Conservation (phyloP, 2,797 vertebrate species). For the Parauchenoglanis punctatus region DNA sequence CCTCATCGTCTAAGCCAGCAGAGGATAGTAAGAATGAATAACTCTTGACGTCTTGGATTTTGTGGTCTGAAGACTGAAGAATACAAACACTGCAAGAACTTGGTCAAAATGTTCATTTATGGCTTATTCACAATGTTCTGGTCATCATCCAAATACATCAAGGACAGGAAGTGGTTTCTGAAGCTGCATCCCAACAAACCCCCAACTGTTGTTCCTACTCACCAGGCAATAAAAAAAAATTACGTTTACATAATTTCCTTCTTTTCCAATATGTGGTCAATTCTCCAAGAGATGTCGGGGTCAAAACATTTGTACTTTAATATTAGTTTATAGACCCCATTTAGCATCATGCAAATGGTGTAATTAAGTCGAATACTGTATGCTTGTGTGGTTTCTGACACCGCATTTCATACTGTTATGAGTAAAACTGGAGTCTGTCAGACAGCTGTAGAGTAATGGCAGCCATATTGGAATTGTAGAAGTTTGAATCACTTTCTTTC, state of each 20-base stretch:
- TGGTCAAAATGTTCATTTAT: background rate
- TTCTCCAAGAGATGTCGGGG: background rate
- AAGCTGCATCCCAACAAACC: background rate
- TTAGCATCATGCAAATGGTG: background rate
- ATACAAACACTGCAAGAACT: background rate
- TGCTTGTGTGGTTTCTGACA: background rate
- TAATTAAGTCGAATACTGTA: no score
- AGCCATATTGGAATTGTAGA: background rate
- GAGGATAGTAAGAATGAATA: background rate
- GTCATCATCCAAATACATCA: background rate
- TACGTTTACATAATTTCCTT: background rate
- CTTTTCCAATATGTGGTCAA: background rate
- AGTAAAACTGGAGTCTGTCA: background rate
- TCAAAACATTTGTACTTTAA: background rate
- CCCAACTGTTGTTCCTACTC: background rate
- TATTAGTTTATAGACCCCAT: background rate
- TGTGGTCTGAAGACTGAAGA: background rate
- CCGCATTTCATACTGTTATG: background rate
- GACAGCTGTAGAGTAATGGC: no score
- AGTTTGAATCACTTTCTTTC: background rate
- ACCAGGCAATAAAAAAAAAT: background rate
- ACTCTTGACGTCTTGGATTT: background rate
- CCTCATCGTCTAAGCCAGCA: slow-evolving; percentile 8
- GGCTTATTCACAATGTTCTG: background rate
- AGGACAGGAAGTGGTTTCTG: background rate